Conservation (phyloP, 1,140 invertebrate genomes). For the Coelopa frigida region DNA sequence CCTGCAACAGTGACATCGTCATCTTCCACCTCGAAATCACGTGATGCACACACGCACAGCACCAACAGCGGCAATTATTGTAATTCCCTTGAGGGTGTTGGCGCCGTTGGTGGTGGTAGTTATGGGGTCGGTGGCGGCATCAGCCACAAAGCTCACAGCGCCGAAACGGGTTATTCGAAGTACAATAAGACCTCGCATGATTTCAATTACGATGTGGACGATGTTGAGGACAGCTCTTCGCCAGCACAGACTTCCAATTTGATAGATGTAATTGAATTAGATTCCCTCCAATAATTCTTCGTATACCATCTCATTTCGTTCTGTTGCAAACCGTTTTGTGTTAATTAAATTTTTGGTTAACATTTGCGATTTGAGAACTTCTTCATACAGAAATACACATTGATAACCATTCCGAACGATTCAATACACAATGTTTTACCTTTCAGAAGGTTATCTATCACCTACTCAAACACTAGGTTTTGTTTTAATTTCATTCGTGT, state of each 20-base stretch:
- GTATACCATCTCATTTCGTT: no score
- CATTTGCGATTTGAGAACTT: no score
- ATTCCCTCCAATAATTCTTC: not conserved
- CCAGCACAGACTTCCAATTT: conserved; percentile 52
- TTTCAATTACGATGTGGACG: conserved; percentile 25
- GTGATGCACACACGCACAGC: not conserved
- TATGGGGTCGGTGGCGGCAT: not conserved
- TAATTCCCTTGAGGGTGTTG: conserved; percentile 4
- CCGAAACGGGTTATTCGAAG: conserved; percentile 23
- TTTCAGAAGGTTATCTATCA: no score
- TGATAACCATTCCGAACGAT: no score
- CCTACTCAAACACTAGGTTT: no score
- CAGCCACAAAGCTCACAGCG: conserved; percentile 8
- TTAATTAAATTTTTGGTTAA: no score
- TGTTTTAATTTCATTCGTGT: no score
- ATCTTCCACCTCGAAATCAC: conserved; percentile 6
- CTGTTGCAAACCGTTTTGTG: not conserved
- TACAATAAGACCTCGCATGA: conserved; percentile 33
- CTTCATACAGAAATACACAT: no score
- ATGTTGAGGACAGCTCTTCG: conserved; percentile 17
- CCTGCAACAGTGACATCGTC: conserved; percentile 13
- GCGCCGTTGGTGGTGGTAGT: conserved; percentile 4
- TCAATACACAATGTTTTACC: no score
- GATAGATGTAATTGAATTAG: conserved; percentile 49
- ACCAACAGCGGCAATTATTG: not conserved